Conservation (phyloP, 2,113 vertebrate species). For the Gulo gulo region DNA sequence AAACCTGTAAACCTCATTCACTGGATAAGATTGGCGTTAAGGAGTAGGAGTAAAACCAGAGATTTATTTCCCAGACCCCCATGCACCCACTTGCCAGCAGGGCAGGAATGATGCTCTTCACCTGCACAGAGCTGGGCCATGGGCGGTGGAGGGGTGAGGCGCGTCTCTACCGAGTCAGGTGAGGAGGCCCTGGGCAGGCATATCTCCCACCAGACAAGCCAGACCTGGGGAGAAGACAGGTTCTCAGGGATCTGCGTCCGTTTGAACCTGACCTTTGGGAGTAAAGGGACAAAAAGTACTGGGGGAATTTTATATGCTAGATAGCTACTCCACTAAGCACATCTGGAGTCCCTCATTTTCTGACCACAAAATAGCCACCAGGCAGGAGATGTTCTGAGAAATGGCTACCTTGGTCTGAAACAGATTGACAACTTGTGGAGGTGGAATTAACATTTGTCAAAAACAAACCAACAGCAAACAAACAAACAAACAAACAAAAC, state of each 20-base stretch:
- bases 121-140: fast-evolving
- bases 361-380: neutral
- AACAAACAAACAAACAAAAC: neutral
- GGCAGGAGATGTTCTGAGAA: neutral
- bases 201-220: neutral
- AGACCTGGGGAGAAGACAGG: fast-evolving
- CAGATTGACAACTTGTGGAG: neutral
- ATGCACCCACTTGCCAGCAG: no score
- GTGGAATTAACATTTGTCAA: neutral
- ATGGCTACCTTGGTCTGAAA: neutral
- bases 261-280: neutral
- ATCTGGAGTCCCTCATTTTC: neutral
- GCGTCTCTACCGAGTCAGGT: neutral
- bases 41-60: neutral
- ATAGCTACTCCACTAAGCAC: neutral
- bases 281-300: neutral
- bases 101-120: neutral
- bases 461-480: neutral
- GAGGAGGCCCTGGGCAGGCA: fast-evolving
- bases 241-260: no score
- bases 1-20: neutral
- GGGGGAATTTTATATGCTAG: no score
- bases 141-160: neutral
- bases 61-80: neutral
- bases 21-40: neutral